Percentiles rank a stretch among this genome's conserved stretches.
phyloP scores from a whole-genome alignment of 2,888 invertebrate species.

The Ormyrus nitidulus region DNA sequence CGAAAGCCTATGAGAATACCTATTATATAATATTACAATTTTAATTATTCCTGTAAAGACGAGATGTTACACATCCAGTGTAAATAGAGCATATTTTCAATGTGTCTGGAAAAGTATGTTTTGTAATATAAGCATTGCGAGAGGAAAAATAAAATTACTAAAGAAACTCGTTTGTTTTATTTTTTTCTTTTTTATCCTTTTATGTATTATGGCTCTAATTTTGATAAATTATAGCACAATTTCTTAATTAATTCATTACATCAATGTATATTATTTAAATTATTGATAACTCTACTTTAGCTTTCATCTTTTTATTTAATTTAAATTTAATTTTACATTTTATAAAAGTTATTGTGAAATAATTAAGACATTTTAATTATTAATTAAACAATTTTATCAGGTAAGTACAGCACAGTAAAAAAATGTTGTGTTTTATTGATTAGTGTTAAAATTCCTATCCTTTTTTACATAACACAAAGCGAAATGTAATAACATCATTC shows the following conservation, averaged over 20 bases:
- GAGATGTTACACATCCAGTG: slow-evolving; percentile 71
- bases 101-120: slow-evolving; percentile 75
- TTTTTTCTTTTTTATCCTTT: slow-evolving; percentile 35
- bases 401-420: not conserved
- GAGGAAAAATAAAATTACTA: slow-evolving; percentile 73
- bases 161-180: slow-evolving; percentile 57
- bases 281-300: not conserved
- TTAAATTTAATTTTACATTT: too few species aligned
- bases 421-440: too few species aligned
- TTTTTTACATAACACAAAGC: too few species aligned
- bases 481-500: too few species aligned
- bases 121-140: slow-evolving; percentile 75
- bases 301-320: not conserved
- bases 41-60: slow-evolving; percentile 72
- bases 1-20: slow-evolving; percentile 72
- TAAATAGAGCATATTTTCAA: slow-evolving; percentile 75
- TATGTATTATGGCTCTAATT: not conserved
- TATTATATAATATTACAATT: slow-evolving; percentile 65
- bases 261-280: not conserved
- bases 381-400: too few species aligned
- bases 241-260: not conserved
- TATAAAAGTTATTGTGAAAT: too few species aligned
- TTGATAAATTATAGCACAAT: not conserved
- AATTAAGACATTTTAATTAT: too few species aligned
- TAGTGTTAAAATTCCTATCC: too few species aligned